Conservation (phyloP, 2,113 vertebrate species). For the Indicator maculatus region DNA sequence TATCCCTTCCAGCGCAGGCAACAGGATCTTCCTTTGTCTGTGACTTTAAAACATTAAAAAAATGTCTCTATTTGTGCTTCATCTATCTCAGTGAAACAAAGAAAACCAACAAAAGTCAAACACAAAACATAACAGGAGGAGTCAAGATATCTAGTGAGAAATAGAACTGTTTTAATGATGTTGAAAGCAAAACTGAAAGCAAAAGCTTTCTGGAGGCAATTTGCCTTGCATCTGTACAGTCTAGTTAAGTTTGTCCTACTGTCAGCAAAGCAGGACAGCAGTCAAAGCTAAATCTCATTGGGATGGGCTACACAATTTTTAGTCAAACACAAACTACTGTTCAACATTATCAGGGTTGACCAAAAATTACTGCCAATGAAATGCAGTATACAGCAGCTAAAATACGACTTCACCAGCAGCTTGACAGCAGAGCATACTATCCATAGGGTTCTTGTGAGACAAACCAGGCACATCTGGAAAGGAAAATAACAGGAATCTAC, state of each 20-base stretch:
- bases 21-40: background rate
- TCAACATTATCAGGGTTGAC: background rate
- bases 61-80: background rate
- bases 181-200: slow-evolving; percentile 4
- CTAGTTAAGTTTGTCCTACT: background rate
- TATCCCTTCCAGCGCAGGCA: background rate
- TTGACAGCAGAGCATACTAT: background rate
- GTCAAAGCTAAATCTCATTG: background rate
- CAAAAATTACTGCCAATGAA: background rate
- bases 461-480: background rate
- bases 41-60: background rate
- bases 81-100: background rate
- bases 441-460: background rate
- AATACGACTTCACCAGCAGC: background rate
- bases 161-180: background rate
- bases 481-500: background rate
- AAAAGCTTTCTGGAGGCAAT: background rate
- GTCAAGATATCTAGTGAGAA: background rate
- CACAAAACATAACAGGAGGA: background rate
- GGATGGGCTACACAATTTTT: background rate
- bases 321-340: background rate
- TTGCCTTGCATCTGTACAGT: background rate
- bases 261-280: background rate
- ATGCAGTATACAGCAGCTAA: background rate
- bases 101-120: background rate